Evolutionary conservation across 37 sponge, comb jelly and placozoan genomes (phyloP).

Genomic region (Bolinopsis microptera): DNA sequence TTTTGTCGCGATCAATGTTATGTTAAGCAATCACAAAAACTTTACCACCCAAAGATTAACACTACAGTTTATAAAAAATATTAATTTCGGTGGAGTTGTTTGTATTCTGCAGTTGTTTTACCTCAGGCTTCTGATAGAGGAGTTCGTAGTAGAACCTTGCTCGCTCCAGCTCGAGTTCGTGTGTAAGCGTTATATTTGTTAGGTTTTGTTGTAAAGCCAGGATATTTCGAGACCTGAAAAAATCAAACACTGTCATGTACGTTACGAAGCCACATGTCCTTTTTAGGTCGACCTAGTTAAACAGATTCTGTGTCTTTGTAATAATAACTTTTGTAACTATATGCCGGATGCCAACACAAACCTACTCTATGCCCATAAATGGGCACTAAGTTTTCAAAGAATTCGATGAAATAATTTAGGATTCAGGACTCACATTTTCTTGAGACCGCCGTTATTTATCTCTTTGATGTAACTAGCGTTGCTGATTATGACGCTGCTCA

Average conservation of each 20-base stretch:
- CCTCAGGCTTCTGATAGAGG: conserved; percentile 83
- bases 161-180: conserved; percentile 86
- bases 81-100: too few relatives aligned
- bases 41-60: not conserved
- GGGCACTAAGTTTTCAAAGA: not conserved
- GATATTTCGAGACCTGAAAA: conserved; percentile 84
- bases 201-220: conserved; percentile 83
- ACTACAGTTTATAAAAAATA: not conserved
- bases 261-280: too few relatives aligned
- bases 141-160: conserved; percentile 89
- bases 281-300: too few relatives aligned
- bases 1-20: too few relatives aligned
- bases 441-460: conserved; percentile 81
- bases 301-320: too few relatives aligned
- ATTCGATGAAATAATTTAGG: not conserved
- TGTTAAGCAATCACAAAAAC: not conserved
- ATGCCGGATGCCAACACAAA: too few relatives aligned
- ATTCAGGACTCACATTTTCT: conserved; percentile 81
- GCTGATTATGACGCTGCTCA: conserved; percentile 78
- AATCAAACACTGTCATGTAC: not conserved
- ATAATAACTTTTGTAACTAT: too few relatives aligned
- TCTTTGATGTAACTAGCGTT: conserved; percentile 70
- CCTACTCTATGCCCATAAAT: too few relatives aligned
- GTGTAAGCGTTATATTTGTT: conserved; percentile 86
- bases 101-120: too few relatives aligned